Evolutionary conservation across 35 echinoderm and acorn worm species (phyloP), one percentile per base, ranked within the genome.

Genomic region (Ophioderma brevispina): DNA sequence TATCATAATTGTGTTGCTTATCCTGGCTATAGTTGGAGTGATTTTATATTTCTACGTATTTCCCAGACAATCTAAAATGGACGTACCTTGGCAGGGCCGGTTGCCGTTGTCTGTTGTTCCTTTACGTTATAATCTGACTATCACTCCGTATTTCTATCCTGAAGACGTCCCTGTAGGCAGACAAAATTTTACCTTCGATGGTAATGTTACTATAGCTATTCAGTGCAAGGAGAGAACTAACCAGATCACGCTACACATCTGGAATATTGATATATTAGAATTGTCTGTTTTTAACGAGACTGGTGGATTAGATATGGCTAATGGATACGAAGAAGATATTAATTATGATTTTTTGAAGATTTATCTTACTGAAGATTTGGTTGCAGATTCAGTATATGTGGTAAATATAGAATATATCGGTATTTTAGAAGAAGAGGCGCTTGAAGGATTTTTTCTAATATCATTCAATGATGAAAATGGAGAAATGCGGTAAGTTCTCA

Each of bases 171-270:
- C 42, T 1, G 78, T 52, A n/a, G 38, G 15, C 28, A 19, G 0
- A 15, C 15, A 46, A 75, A 18, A 39, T 37, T 92, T 92, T 38
- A 86, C 90, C 25, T 92, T 92, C 75, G 90, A 92, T 78, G 90
- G 90, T 0, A 85, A 37, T 35, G 82, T 92, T 17, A 75, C 52
- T 39, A 92, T 92, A 55, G 50, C 36, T 42, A 43, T 86, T 25
- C 32, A 78, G 18, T 84, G 81, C 75, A 55, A 78, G 14, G 76
- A 92, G 31, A 21, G 28, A 33, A 85, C 82, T 33, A 28, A 46
- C 36, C 38, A 76, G 32, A 85, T 85, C 36, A 85, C 37, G 0
- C 55, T 85, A 37, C 83, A 85, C 23, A 25, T 70, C 28, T 6
- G 3, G 10, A 13, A 1, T 70, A 70, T 70, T 18, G n/a, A 70